phyloP scores from a whole-genome alignment of 1,140 invertebrate species.

The Tenebrio molitor region DNA sequence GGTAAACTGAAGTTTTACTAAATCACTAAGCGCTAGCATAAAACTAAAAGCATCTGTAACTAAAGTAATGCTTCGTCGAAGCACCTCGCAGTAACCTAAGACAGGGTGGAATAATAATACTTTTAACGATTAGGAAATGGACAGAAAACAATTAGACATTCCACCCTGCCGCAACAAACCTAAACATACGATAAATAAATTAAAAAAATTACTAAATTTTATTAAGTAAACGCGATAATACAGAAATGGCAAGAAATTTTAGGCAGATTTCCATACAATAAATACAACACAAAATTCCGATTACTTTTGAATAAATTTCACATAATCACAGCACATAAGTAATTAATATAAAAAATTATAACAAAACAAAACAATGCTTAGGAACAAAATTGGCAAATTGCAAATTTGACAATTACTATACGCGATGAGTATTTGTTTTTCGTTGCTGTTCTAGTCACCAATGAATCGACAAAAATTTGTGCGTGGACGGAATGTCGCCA shows the following conservation, averaged over 20 bases:
- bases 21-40: constrained; percentile 57
- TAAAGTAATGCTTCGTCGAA: constrained; percentile 32
- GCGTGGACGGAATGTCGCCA: constrained; percentile 22
- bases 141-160: constrained; percentile 47
- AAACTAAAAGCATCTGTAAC: constrained; percentile 52
- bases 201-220: constrained; percentile 53
- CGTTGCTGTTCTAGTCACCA: constrained; percentile 27
- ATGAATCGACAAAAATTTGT: constrained; percentile 19
- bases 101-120: constrained; percentile 57
- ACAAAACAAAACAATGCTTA: constrained; percentile 60
- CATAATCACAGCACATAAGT: constrained; percentile 65
- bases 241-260: constrained; percentile 66
- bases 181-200: constrained; percentile 54
- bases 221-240: constrained; percentile 62
- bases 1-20: constrained; percentile 63
- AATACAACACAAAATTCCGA: constrained; percentile 50
- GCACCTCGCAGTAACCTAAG: constrained; percentile 17
- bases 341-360: constrained; percentile 56
- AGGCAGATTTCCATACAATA: constrained; percentile 58
- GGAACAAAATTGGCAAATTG: constrained; percentile 59
- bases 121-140: constrained; percentile 57
- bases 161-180: constrained; percentile 52
- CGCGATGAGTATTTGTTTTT: constrained; percentile 25
- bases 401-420: constrained; percentile 6
- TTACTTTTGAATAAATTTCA: constrained; percentile 54